Evolutionary conservation across 2,888 invertebrate genomes (phyloP).

Genomic region (Digitonthophagus gazella): DNA sequence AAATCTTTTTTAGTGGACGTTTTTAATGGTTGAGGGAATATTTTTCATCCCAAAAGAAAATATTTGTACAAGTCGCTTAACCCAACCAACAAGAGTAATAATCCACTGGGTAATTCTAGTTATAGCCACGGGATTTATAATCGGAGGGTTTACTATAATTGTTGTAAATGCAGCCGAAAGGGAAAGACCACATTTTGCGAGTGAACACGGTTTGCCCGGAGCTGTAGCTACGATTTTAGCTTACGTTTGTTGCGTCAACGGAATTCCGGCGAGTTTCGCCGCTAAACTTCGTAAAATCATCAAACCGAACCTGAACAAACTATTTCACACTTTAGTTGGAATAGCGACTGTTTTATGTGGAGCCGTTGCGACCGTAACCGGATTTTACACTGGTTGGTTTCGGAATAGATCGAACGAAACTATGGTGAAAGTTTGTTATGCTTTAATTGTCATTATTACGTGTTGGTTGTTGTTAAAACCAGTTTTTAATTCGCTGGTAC

Average conservation of each 20-base stretch:
- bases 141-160: constrained; percentile 41
- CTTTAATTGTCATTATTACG: constrained; percentile 24
- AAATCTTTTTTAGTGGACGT: constrained; percentile 44
- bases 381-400: constrained; percentile 35
- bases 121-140: constrained; percentile 36
- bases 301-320: constrained; percentile 33
- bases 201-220: constrained; percentile 46
- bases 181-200: constrained; percentile 43
- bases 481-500: constrained; percentile 12
- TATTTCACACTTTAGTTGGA: constrained; percentile 33
- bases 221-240: constrained; percentile 40
- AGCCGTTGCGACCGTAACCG: constrained; percentile 31
- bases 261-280: constrained; percentile 42
- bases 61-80: constrained; percentile 37
- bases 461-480: constrained; percentile 23
- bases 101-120: constrained; percentile 44
- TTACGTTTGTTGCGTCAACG: constrained; percentile 40
- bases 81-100: constrained; percentile 36
- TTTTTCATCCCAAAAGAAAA: constrained; percentile 43
- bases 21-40: constrained; percentile 46
- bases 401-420: constrained; percentile 21
- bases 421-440: constrained; percentile 25
- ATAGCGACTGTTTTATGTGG: constrained; percentile 32
- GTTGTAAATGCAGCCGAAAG: constrained; percentile 41
- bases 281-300: constrained; percentile 36